Evolutionary conservation across 2,797 vertebrate species (phyloP).

Genomic region (Halcyon leucocephala): DNA sequence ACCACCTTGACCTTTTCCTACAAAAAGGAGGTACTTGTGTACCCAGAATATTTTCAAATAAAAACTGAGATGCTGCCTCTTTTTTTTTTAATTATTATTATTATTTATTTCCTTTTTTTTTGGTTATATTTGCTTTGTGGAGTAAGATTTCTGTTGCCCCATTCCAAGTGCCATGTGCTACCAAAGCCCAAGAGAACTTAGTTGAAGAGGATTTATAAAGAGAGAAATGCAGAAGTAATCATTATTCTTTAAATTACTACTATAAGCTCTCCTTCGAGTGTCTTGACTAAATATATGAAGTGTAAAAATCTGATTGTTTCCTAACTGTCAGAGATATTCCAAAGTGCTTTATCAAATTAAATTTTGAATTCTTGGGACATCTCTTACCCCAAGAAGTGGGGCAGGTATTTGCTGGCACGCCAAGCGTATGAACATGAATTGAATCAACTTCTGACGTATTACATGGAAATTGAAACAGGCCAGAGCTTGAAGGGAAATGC

Average conservation of each 20-base stretch:
- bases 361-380: not conserved
- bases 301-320: not conserved
- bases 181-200: not conserved
- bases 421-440: not conserved
- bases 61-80: slow-evolving; percentile 5
- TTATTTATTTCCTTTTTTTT: no score
- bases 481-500: not conserved
- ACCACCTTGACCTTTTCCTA: not conserved
- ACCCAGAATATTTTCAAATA: not conserved
- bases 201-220: not conserved
- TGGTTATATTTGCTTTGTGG: not conserved
- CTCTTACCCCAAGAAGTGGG: not conserved
- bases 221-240: not conserved
- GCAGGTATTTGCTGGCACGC: not conserved
- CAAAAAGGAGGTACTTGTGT: not conserved
- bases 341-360: not conserved
- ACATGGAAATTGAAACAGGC: not conserved
- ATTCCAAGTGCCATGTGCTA: not conserved
- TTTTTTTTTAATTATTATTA: not conserved
- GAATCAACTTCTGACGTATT: not conserved
- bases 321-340: not conserved
- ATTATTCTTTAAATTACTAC: not conserved
- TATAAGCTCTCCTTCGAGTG: not conserved
- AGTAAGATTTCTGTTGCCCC: not conserved
- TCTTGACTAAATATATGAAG: not conserved